Base-by-base conservation (phyloP, 2,113 vertebrate genomes). In the Merops nubicus region DNA sequence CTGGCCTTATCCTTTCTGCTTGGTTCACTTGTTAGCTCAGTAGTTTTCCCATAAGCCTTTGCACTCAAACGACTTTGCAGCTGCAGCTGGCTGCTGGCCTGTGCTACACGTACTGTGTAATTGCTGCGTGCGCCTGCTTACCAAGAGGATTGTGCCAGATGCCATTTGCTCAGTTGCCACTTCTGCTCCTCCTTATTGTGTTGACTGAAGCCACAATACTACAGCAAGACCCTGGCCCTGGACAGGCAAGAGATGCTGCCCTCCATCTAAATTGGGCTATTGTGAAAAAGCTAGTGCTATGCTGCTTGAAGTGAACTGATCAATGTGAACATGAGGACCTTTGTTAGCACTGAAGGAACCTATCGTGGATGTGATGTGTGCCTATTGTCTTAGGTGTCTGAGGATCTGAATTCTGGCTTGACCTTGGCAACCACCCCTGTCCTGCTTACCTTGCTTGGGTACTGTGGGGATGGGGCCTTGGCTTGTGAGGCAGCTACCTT, bases 321-420 rank as follows among this genome's bases (percentile, higher is more conserved):
- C 40, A 23, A 25, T 20, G 5, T 23, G 20, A 80, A 25, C 19
- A 4, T n/a, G 38, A 75, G 28, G 38, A 15, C 22, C 18, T 29
- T 90, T 6, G 2, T 15, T 56, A 34, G 34, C 15, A 8, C 12
- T 85, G 31, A 50, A n/a, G 23, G 31, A 56, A 31, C 11, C 19
- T 3, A 2, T 50, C 26, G 5, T 4, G 6, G 17, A 38, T 74
- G 47, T 38, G 22, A 16, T 26, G 2, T 26, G 9, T 73, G 45
- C 15, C n/a, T 0, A 0, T 42, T 72, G n/a, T 56, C 34, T 48
- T 50, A 28, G 0, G 0, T 57, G 21, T 22, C 36, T 75, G 40
- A 16, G 73, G 53, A 62, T 42, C 31, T 56, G 63, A 43, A 28
- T 42, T 69, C 36, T 53, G 43, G 10, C 16, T 69, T 85, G 42